These are phyloP conservation scores for Melieria omissa DNA, from an alignment of 2,888 invertebrate species.

Conservation along the genomic window DNA sequence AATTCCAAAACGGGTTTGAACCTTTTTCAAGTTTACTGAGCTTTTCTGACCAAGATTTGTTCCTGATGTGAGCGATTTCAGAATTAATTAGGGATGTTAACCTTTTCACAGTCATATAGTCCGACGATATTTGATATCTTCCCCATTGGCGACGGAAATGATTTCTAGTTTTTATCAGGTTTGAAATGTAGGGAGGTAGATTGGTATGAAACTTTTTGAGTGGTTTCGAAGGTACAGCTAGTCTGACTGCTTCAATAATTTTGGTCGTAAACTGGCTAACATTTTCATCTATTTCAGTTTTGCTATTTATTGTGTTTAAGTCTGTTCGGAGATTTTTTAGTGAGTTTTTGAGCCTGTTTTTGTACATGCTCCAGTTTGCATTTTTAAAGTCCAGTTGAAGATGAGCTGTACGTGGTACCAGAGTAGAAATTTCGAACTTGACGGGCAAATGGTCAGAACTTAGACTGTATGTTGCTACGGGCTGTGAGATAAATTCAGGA, in stretches of 20 bases:
- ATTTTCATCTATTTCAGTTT: neutral
- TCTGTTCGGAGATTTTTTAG: neutral
- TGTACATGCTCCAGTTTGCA: constrained; percentile 22
- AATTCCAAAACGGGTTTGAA: constrained; percentile 12
- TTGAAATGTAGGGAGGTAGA: neutral
- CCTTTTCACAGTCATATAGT: constrained; percentile 13
- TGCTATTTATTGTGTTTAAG: neutral
- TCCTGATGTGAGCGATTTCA: neutral
- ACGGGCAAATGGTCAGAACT: constrained; percentile 27
- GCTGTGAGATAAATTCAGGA: constrained; percentile 22
- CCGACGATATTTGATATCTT: constrained; percentile 1
- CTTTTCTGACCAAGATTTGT: constrained; percentile 9
- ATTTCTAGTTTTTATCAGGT: constrained; percentile 10
- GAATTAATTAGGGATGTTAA: neutral
- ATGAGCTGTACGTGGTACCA: too few relatives aligned
- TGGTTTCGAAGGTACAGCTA: neutral
- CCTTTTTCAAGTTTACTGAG: constrained; percentile 5
- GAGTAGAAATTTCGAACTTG: neutral
- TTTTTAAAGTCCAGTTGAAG: constrained; percentile 24
- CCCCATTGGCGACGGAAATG: constrained; percentile 13
- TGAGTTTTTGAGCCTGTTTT: neutral
- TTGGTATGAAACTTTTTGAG: neutral
- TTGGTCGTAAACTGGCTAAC: neutral
- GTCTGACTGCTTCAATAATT: constrained; percentile 4
- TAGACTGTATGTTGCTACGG: constrained; percentile 14